phyloP scores from a whole-genome alignment of 2,797 vertebrate species.

The Peromyscus aztecus region DNA sequence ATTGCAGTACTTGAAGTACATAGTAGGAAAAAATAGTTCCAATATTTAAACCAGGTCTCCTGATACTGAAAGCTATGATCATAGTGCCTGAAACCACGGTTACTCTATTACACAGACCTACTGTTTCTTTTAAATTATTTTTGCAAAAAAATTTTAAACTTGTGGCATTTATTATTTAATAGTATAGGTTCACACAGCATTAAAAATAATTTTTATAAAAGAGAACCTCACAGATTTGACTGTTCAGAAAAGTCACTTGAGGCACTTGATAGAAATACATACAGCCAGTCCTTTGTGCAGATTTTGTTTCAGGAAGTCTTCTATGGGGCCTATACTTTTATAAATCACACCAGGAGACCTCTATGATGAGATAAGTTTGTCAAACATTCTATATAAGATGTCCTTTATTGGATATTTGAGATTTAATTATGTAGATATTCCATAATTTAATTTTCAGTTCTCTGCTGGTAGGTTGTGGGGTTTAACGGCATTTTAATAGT shows the following conservation, averaged over 20 bases:
- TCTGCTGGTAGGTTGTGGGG: slow-evolving; percentile 53
- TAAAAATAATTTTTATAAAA: slow-evolving; percentile 4
- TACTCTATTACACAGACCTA: background rate
- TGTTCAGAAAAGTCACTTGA: slow-evolving; percentile 31
- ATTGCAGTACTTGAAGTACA: background rate
- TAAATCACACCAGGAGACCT: slow-evolving; percentile 37
- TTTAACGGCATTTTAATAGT: slow-evolving; percentile 76
- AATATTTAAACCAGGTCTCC: background rate
- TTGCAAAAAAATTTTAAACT: background rate
- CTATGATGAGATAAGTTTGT: slow-evolving; percentile 66
- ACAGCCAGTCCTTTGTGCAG: background rate
- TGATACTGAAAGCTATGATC: background rate
- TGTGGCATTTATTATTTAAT: background rate
- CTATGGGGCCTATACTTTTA: background rate
- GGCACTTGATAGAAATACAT: background rate
- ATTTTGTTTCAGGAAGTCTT: slow-evolving; percentile 32
- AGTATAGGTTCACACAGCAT: background rate
- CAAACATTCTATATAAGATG: slow-evolving; percentile 52
- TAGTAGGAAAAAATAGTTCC: background rate
- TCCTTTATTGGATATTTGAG: slow-evolving; percentile 63
- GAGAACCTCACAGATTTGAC: slow-evolving; percentile 23
- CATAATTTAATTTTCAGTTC: slow-evolving; percentile 73
- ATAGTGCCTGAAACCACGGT: background rate
- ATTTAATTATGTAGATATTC: slow-evolving; percentile 77
- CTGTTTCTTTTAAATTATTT: background rate